Base-by-base conservation (phyloP, 2,797 vertebrate genomes). In the Sphenodon punctatus region DNA sequence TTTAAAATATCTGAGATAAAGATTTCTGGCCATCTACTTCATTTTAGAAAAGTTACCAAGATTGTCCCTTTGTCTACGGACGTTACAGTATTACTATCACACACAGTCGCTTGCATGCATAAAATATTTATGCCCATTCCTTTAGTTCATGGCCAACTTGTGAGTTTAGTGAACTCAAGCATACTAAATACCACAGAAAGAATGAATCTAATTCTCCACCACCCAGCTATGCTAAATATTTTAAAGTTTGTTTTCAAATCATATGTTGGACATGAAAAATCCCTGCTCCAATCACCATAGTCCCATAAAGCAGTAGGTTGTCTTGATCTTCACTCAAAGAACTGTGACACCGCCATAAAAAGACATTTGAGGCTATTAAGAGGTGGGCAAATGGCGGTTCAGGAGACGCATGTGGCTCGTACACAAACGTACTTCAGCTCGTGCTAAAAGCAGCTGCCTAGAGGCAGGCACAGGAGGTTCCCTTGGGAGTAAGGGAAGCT, bases 281-380 rank as follows among this genome's bases (percentile, higher is more conserved):
- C 70, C 73, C 63, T 23, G 27, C 27, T 67, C 12, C 34, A 4
- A 25, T 23, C 73, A 36, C 65, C 34, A n/a, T 30, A 51, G 75
- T 43, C 6, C 39, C 61, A 16, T 4, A 38, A n/a, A 72, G 68
- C 43, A 51, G 74, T 16, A 30, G 36, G 65, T 73, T 81, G 61
- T 61, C 58, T 73, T 61, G 6, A 0, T 1, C 76, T 67, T 43
- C 64, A 27, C 64, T 8, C 6, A 55, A 68, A 34, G 38, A 3
- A 1, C 34, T 4, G 14, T 0, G n/a, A n/a, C n/a, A n/a, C n/a
- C n/a, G n/a, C n/a, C n/a, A n/a, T n/a, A 3, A 59, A 63, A 82
- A 65, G 78, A 89, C 87, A 84, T 71, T 68, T 90, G 65, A 65
- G 51, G 42, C 42, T 71, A 51, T 41, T 58, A 58, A 9, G 27